phyloP scores from a whole-genome alignment of 2,113 vertebrate species.

The Laterallus jamaicensis region DNA sequence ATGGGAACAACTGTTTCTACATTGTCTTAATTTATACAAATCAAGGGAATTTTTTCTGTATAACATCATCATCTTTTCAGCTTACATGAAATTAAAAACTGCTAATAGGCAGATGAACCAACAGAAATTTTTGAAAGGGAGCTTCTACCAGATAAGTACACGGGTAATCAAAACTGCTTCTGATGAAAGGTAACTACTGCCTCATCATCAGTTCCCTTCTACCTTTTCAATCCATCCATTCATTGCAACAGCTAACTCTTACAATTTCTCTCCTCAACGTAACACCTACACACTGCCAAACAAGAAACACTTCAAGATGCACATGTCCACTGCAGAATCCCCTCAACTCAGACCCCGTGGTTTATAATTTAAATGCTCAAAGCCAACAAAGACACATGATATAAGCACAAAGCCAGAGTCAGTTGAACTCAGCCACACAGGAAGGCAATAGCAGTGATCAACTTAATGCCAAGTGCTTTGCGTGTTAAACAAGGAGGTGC shows the following conservation, averaged over 20 bases:
- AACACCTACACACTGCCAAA: fast-evolving
- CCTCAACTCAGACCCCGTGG: not conserved
- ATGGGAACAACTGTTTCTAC: not conserved
- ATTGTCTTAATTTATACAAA: not conserved
- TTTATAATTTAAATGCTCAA: not conserved
- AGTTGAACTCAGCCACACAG: not conserved
- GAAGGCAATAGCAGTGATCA: not conserved
- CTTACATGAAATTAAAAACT: not conserved
- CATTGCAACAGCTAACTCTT: not conserved
- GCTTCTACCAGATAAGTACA: not conserved
- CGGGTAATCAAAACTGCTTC: not conserved
- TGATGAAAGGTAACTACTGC: not conserved
- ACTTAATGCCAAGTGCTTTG: not conserved
- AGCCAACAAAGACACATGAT: not conserved
- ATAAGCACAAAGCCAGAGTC: not conserved
- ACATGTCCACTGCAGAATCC: fast-evolving
- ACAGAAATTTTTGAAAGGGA: not conserved
- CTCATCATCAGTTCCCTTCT: not conserved
- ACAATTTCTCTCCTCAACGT: not conserved
- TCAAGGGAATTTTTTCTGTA: not conserved
- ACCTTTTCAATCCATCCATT: not conserved
- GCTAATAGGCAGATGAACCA: not conserved
- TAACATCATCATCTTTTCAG: not conserved
- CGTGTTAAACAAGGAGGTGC: not conserved
- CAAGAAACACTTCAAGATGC: not conserved